Evolutionary conservation across 2,888 invertebrate species (phyloP), one percentile per base, ranked within the genome.

Genomic region (Tipula confusa): DNA sequence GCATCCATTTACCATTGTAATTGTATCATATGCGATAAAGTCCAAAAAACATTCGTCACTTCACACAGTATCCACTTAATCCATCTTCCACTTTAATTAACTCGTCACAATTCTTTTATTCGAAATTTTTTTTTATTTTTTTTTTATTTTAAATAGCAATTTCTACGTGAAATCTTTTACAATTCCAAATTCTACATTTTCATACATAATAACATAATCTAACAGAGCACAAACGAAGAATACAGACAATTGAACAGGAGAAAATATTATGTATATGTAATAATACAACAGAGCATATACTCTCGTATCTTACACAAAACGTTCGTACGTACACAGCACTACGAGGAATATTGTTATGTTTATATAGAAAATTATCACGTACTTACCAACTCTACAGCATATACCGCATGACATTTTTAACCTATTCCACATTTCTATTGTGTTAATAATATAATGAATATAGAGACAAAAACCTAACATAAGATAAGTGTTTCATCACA

Each of bases 81-180:
- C 43, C 43, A 43, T 43, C 43, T 43, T 3, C 7, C 43, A 2
- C 18, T 64, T 64, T 64, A 64, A 64, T 64, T 64, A 64, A 64
- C 64, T 64, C 64, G 24, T 64, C 64, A 64, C 9, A 64, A 24
- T 64, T 64, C 24, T 64, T 64, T 64, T 64, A 24, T 64, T 4
- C n/a, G 13, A 4, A 43, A 43, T 9, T 9, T 7, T 15, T 43
- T 15, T 43, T 3, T 11, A 33, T 33, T 43, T 43, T 64, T 64
- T 18, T 24, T 64, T 7, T 64, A 38, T 64, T 64, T 24, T n/a
- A 24, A 64, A 24, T 64, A 64, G 24, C 18, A 64, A 64, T 9
- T 64, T 24, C 64, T 64, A 64, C 64, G 64, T 64, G 64, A 64
- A 64, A 64, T 64, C 64, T 64, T 64, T 64, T 24, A 64, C 64